These are phyloP conservation scores for Machimus rusticus DNA, from an alignment of 2,888 invertebrate species.

Conservation along the genomic window DNA sequence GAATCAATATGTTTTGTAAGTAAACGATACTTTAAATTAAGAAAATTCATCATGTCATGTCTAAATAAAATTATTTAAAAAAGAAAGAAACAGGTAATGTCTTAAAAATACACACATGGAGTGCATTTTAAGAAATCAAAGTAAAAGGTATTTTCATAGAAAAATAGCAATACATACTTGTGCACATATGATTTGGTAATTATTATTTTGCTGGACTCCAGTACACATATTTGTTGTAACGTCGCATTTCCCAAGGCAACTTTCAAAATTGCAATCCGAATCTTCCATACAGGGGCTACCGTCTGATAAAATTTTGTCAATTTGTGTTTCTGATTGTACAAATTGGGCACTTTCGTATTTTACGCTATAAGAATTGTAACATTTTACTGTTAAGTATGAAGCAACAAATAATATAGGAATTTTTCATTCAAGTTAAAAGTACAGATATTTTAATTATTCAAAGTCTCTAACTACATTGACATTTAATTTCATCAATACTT, in stretches of 20 bases:
- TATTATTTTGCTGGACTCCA: conserved; percentile 59
- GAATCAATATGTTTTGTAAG: not conserved
- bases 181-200: conserved; percentile 59
- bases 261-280: conserved; percentile 56
- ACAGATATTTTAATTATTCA: too few relatives aligned
- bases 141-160: too few relatives aligned
- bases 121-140: too few relatives aligned
- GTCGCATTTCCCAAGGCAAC: conserved; percentile 58
- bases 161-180: conserved; percentile 43
- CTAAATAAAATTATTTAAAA: too few relatives aligned
- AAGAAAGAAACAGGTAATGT: too few relatives aligned
- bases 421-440: not conserved
- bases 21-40: not conserved
- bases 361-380: conserved; percentile 50
- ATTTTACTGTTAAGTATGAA: not conserved
- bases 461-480: too few relatives aligned
- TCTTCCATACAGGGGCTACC: conserved; percentile 55
- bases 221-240: conserved; percentile 53
- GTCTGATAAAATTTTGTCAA: conserved; percentile 57
- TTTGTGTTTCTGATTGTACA: conserved; percentile 56
- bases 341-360: conserved; percentile 60
- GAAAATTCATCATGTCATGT: too few relatives aligned
- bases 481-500: not conserved
- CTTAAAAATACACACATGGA: too few relatives aligned
- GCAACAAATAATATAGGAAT: not conserved